Conservation (phyloP, 2,113 vertebrate species). For the Shinisaurus crocodilurus region DNA sequence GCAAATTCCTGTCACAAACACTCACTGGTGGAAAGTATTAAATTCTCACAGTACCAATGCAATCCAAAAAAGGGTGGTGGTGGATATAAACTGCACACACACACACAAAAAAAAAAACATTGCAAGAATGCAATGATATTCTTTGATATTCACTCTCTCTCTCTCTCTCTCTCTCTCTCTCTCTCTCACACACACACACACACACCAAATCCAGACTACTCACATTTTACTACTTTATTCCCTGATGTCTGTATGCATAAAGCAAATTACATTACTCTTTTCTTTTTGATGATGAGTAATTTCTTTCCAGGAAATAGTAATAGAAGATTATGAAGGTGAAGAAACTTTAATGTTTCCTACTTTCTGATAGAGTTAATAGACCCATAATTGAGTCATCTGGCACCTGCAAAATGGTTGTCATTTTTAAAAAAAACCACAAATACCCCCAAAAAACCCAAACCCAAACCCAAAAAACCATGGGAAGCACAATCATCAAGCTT, state of each 20-base stretch:
- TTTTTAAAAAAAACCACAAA: background rate
- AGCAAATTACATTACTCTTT: background rate
- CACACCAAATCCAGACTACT: background rate
- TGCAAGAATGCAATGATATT: no score
- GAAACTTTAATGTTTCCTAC: background rate
- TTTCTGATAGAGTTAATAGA: background rate
- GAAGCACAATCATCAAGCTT: background rate
- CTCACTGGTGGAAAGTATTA: constrained; percentile 22
- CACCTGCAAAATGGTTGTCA: background rate
- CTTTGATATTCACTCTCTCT: no score
- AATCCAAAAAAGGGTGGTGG: background rate
- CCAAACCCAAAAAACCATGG: background rate
- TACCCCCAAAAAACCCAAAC: rapidly evolving
- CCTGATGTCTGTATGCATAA: background rate
- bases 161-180: no score
- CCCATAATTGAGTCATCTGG: background rate
- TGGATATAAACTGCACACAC: background rate
- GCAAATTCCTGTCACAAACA: constrained; percentile 29
- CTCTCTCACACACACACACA: no score
- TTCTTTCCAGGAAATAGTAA: background rate
- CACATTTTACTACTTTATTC: background rate
- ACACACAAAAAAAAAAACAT: no score
- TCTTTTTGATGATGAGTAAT: constrained; percentile 1
- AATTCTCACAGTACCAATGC: background rate
- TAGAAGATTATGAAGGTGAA: background rate